Evolutionary conservation across 2,113 vertebrate genomes (phyloP).

Genomic region (Gallinago media): DNA sequence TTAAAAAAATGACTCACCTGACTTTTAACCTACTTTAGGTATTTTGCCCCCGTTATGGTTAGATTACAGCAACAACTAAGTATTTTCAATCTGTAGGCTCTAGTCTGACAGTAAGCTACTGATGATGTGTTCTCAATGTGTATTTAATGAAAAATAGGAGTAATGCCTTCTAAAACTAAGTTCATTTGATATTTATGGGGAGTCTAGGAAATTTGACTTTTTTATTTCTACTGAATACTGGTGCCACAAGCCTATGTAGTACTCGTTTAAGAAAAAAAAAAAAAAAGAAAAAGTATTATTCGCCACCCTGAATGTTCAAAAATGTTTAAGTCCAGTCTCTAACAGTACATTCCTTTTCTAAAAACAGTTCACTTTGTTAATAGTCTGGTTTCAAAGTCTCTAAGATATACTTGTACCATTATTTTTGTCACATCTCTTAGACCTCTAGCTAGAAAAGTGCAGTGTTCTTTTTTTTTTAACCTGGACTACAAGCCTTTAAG

Average conservation of each 20-base stretch:
- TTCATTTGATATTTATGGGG: background rate
- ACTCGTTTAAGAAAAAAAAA: accelerated
- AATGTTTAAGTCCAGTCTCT: background rate
- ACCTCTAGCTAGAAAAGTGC: background rate
- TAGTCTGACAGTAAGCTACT: background rate
- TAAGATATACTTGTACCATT: accelerated
- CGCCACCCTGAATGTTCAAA: background rate
- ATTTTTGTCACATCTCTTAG: background rate
- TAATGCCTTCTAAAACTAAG: background rate
- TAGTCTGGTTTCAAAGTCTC: background rate
- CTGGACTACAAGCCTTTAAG: background rate
- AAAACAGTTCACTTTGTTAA: background rate
- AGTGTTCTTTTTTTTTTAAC: background rate
- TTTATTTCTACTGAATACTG: background rate
- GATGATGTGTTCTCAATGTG: background rate
- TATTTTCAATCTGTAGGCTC: background rate
- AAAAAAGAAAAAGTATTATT: background rate
- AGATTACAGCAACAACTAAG: background rate
- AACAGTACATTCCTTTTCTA: accelerated
- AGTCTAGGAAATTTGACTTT: background rate
- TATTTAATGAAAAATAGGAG: background rate
- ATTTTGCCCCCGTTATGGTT: background rate
- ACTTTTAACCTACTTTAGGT: background rate
- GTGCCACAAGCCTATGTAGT: background rate
- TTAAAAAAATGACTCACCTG: background rate